Evolutionary conservation across 2,888 invertebrate species (phyloP).

Genomic region (Belgica antarctica): DNA sequence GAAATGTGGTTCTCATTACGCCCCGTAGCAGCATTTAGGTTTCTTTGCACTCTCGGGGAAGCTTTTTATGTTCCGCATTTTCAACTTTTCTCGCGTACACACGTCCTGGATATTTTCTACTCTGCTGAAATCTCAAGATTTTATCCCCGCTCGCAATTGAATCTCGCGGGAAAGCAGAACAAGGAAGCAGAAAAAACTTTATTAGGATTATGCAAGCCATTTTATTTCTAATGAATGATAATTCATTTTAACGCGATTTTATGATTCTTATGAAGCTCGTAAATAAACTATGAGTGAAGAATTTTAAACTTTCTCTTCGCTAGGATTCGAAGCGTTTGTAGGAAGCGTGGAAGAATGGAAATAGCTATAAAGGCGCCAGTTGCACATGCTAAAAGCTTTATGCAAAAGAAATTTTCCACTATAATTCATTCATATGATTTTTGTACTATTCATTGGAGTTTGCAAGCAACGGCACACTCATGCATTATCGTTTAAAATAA

Average conservation of each 20-base stretch:
- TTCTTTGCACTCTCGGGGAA: background rate
- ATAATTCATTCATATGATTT: conserved; percentile 34
- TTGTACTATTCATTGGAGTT: conserved; percentile 5
- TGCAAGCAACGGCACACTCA: background rate
- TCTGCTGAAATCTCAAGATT: background rate
- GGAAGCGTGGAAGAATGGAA: too few species aligned
- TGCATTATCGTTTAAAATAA: conserved; percentile 39
- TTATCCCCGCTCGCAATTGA: background rate
- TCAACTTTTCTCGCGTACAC: background rate
- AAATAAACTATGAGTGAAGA: background rate
- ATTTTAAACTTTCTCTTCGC: conserved; percentile 3
- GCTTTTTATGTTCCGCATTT: background rate
- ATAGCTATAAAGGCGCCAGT: background rate
- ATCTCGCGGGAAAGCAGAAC: too few species aligned
- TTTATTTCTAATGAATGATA: conserved; percentile 36
- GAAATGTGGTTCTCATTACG: background rate
- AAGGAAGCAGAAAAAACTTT: conserved; percentile 4
- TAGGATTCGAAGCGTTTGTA: too few species aligned
- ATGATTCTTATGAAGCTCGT: background rate
- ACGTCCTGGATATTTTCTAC: background rate
- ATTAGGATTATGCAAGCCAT: conserved; percentile 24
- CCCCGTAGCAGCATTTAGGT: background rate
- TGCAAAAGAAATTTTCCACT: background rate
- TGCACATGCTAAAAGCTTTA: conserved; percentile 1
- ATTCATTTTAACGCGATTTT: conserved; percentile 22